phyloP scores from a whole-genome alignment of 2,113 vertebrate genomes.

The Falco punctatus region DNA sequence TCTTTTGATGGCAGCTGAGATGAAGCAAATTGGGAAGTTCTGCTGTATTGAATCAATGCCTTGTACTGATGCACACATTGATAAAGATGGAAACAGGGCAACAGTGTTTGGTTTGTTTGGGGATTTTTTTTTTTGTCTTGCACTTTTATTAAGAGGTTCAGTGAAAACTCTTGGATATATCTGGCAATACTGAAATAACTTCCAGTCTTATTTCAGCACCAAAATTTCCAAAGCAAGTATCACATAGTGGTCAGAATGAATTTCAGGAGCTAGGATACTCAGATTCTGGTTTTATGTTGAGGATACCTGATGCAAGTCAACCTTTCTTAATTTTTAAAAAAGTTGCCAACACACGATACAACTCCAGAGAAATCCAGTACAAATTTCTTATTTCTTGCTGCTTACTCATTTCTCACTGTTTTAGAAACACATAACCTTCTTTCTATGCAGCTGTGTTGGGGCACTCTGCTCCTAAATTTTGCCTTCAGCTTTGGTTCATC shows the following conservation, averaged over 20 bases:
- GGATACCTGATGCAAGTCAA: not conserved
- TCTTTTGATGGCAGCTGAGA: not conserved
- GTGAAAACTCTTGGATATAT: not conserved
- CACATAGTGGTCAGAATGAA: not conserved
- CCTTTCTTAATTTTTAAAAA: not conserved
- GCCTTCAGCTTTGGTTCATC: not conserved
- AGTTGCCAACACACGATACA: not conserved
- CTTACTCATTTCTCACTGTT: not conserved
- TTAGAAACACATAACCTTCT: not conserved
- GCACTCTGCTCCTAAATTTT: not conserved
- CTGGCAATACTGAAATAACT: not conserved
- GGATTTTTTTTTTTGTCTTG: not conserved
- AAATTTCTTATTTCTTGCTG: not conserved
- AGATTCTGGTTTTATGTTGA: not conserved
- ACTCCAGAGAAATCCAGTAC: not conserved
- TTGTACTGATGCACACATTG: not conserved
- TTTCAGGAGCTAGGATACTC: not conserved
- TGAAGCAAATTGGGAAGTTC: not conserved
- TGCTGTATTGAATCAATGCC: accelerated
- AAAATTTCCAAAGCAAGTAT: not conserved
- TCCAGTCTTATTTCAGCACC: not conserved
- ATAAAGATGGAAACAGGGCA: not conserved
- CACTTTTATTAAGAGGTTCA: not conserved
- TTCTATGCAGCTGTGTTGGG: not conserved
- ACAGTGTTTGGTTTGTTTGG: not conserved